phyloP scores from a whole-genome alignment of 2,797 vertebrate genomes.

The Fundulus diaphanus region DNA sequence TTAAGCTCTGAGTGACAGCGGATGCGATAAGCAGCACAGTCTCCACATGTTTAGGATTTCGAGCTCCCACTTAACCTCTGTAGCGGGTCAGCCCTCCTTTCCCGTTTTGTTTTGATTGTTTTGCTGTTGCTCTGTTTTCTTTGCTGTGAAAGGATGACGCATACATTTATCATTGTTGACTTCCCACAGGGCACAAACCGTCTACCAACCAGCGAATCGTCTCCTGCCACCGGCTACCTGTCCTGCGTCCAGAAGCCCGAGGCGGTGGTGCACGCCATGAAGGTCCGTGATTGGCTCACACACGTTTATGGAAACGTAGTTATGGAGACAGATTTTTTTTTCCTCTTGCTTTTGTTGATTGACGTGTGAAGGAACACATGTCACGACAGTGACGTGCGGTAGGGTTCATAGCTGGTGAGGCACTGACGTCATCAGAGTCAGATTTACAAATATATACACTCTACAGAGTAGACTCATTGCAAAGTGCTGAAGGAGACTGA shows the following conservation, averaged over 20 bases:
- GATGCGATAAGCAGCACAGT: slow-evolving; percentile 1
- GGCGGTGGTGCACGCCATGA: slow-evolving; percentile 96
- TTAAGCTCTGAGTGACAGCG: slow-evolving; percentile 4
- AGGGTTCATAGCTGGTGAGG: too few relatives aligned
- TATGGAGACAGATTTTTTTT: neutral
- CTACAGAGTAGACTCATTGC: too few relatives aligned
- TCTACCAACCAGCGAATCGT: slow-evolving; percentile 85
- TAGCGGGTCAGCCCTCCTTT: neutral
- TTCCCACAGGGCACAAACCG: slow-evolving; percentile 84
- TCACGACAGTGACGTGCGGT: too few relatives aligned
- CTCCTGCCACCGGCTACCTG: slow-evolving; percentile 86
- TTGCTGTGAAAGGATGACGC: neutral
- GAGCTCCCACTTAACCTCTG: slow-evolving; percentile 15
- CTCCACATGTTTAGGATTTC: slow-evolving; percentile 4
- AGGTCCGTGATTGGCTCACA: slow-evolving; percentile 79
- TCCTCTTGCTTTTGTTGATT: neutral
- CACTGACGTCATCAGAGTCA: too few relatives aligned
- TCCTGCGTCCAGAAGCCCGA: slow-evolving; percentile 93
- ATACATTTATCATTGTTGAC: neutral
- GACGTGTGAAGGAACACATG: neutral
- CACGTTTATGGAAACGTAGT: neutral
- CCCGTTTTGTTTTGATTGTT: neutral
- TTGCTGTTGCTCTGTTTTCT: neutral
- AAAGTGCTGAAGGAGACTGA: too few relatives aligned
- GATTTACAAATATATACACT: too few relatives aligned